Base-by-base conservation (phyloP, 2,113 vertebrate species). In the Cryptoleucopteryx plumbea region DNA sequence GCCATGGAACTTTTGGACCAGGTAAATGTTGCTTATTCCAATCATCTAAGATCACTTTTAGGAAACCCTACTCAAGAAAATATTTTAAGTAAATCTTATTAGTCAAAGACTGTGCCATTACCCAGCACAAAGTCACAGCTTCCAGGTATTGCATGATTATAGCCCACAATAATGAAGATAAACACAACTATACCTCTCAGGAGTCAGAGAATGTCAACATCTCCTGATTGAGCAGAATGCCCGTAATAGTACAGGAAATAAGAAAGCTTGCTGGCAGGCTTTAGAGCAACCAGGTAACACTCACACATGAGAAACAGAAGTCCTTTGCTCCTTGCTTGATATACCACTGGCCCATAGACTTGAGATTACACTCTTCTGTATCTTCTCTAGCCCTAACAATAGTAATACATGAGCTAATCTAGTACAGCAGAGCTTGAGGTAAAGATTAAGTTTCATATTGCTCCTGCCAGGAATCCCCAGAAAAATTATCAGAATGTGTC, bases 401-500 rank as follows among this genome's bases (percentile, higher is more conserved):
- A 53, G 50, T 16, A 73, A 86, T 58, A 75, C 29, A 75, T 21
- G 38, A 61, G n/a, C 48, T 82, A 50, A 63, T 59, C 91, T 43
- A 82, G 91, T 34, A 59, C 68, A 7, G 1, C 47, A 94, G 61
- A 89, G 53, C 27, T 48, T 84, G 72, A 84, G 42, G 80, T 67
- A 89, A 95, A 48, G 70, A 93, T 89, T 75, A 80, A 52, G 62
- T 95, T 96, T 89, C 89, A 40, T 29, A 66, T 5, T 72, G 48
- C 36, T 96, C 18, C 89, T 90, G 89, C 93, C 93, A 96, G 93
- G 78, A 94, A 91, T 82, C 87, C 61, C 36, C 70, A 56, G 87
- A 97, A 96, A 96, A 96, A 96, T 95, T 90, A 96, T 56, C 89
- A 96, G 89, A 91, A 94, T 93, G 61, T 72, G 63, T 90, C 95